Evolutionary conservation across 2,797 vertebrate species (phyloP).

Genomic region (Neosilurus hyrtlii): DNA sequence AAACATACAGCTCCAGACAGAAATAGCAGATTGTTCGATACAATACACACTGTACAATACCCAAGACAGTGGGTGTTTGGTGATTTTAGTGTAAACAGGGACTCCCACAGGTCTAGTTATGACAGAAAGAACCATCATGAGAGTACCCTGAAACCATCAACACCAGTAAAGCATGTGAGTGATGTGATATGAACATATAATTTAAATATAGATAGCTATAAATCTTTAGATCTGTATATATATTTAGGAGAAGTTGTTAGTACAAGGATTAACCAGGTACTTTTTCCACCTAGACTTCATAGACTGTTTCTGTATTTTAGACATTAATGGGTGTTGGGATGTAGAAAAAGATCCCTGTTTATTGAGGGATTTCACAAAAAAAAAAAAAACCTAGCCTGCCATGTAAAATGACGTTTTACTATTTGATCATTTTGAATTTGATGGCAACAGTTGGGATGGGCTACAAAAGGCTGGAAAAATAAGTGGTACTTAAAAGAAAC

Average conservation of each 20-base stretch:
- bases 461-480: too few relatives aligned
- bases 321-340: not conserved
- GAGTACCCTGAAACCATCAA: not conserved
- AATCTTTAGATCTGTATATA: not conserved
- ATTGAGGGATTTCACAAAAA: too few relatives aligned
- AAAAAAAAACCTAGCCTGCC: too few relatives aligned
- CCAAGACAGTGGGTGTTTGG: not conserved
- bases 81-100: not conserved
- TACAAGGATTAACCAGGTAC: not conserved
- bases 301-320: not conserved
- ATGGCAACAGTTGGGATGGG: too few relatives aligned
- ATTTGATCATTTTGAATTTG: too few relatives aligned
- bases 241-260: not conserved
- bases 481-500: too few relatives aligned
- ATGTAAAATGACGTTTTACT: too few relatives aligned
- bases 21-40: constrained; percentile 9
- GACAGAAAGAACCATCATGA: not conserved
- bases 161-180: not conserved
- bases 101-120: not conserved
- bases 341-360: too few relatives aligned
- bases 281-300: not conserved
- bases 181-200: too few relatives aligned
- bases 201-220: too few relatives aligned
- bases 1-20: not conserved
- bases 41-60: not conserved